Percentiles rank a stretch among this genome's conserved stretches.
These are phyloP conservation scores for Antechinus flavipes DNA, from an alignment of 2,113 vertebrate species.

Conservation along the genomic window DNA sequence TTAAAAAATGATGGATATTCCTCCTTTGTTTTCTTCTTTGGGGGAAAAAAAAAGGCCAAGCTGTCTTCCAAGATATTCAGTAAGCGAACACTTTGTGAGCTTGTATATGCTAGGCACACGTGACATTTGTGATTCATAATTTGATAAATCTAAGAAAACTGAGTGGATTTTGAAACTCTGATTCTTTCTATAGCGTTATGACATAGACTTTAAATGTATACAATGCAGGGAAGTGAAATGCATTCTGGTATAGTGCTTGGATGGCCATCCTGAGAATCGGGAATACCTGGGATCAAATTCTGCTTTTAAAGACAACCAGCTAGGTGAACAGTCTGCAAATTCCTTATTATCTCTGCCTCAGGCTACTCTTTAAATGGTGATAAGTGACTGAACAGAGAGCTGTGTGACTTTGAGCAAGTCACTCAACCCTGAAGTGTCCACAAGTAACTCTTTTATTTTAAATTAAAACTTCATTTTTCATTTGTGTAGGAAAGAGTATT, in stretches of 20 bases:
- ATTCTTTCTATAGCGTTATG: neutral
- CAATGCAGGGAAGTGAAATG: neutral
- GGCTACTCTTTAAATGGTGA: neutral
- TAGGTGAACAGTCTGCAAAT: neutral
- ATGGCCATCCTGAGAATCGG: neutral
- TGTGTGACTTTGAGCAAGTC: neutral
- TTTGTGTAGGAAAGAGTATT: neutral
- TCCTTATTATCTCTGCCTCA: neutral
- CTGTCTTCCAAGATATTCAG: neutral
- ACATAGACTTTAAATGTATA: neutral
- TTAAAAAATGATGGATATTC: constrained; percentile 46
- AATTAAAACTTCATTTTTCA: neutral
- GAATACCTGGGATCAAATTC: neutral
- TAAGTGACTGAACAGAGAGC: neutral
- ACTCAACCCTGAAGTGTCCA: neutral
- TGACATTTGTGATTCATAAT: neutral
- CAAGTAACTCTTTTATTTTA: neutral
- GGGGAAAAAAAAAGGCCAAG: neutral
- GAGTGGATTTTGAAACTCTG: neutral
- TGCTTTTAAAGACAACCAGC: neutral
- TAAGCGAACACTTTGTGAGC: neutral
- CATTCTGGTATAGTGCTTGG: neutral
- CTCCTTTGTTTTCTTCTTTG: neutral
- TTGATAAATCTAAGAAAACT: neutral
- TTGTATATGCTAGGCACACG: neutral